Evolutionary conservation across 2,888 invertebrate genomes (phyloP), one percentile per base, ranked within the genome.

Genomic region (Cactoblastis cactorum): DNA sequence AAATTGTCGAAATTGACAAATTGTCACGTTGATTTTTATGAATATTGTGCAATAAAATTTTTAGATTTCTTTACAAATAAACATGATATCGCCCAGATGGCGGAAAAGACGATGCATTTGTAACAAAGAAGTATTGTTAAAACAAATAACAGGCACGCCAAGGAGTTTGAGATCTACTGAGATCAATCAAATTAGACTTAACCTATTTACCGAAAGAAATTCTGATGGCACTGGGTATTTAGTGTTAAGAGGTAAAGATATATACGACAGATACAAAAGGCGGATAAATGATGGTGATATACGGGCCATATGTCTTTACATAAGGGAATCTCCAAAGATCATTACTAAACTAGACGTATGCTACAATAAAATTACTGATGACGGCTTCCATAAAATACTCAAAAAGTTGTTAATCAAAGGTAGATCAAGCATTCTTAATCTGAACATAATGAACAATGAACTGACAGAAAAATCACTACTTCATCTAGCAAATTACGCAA

Each of bases 371-470:
- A 90, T 93, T 8, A 90, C 90, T 0, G 91, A 92, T 55, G 54
- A 54, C 12, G 92, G 91, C 0, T 81, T 92, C 17, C 69, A 68
- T 39, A 83, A 79, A 53, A 57, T 91, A 9, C 57, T 86, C 2
- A 83, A 90, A 60, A 74, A 79, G 14, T 69, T 86, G 4, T 72
- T 91, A 0, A 61, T 84, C 0, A 79, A 90, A 67, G 71, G 77
- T 0, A 64, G 85, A 47, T 90, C 92, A 0, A 83, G 89, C 51
- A 53, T 93, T 0, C 62, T 76, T 0, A 84, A 91, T 58, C 61
- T 93, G 15, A 91, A 92, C 65, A 63, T 93, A 0, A 90, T 90
- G 81, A 90, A 91, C 50, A 93, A 93, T 57, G 72, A 91, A 43
- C 68, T 93, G 34, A 79, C 81, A 0, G 77, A 79, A 1, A 54